Evolutionary conservation across 1,140 invertebrate genomes (phyloP), one percentile per base, ranked within the genome.

Genomic region (Nephila pilipes): DNA sequence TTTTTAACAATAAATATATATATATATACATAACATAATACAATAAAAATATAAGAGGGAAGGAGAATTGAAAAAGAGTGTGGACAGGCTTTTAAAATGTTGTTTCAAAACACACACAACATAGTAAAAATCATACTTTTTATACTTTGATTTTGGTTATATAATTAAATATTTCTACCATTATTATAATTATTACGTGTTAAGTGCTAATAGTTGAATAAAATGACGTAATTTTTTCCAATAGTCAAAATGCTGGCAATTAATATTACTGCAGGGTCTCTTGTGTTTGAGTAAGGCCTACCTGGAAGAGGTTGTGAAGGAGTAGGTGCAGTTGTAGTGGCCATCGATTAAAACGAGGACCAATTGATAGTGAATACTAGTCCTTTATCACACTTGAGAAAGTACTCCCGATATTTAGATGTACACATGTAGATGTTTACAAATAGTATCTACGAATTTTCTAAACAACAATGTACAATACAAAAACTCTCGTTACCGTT

Each of bases 251-350:
- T 75, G 20, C 29, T 75, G 16, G 2, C 20, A 75, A 75, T 75
- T 75, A 75, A 75, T 75, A 32, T 75, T 75, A 75, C 32, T 75
- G 29, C 69, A 32, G 29, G 91, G 1, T 29, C 57, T 29, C 57
- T 75, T 32, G 36, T 32, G 69, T 79, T 87, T 6, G 46, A 79
- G 36, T 29, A 83, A 93, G 81, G 88, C 88, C 88, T 93, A 93
- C 93, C 93, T 93, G 93, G 88, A 85, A 93, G 83, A 83, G 93
- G 88, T 83, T 93, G 93, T 20, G 93, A 90, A 38, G 87, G 83
- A 12, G 88, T 93, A 36, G 93, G 88, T 90, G 88, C 88, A 90
- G 93, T 90, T 36, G 93, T 91, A 63, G 93, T 91, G 65, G 93
- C 93, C 93, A 93, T 93, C 63, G 46, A 91, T 58, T 90, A 55